Conservation (phyloP, 2,888 invertebrate species). For the Megaustenia siamemsis region DNA sequence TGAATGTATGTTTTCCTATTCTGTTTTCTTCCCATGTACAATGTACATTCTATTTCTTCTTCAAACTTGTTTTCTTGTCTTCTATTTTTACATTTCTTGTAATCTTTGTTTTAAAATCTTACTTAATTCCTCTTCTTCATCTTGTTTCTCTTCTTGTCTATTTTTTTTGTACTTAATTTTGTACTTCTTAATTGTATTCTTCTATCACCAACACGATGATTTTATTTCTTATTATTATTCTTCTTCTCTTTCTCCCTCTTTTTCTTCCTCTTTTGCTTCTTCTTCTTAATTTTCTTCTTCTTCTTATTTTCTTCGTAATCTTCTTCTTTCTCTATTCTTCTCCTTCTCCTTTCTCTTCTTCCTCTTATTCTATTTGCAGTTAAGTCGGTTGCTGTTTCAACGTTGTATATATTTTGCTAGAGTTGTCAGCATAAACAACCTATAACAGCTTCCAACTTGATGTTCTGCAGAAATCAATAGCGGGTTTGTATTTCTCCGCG, state of each 20-base stretch:
- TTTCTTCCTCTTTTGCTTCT: background rate
- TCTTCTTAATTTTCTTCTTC: background rate
- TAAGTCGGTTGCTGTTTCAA: too few species aligned
- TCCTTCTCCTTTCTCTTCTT: background rate
- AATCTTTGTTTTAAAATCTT: too few species aligned
- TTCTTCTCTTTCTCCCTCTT: background rate
- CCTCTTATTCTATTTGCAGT: too few species aligned
- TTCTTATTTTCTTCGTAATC: background rate
- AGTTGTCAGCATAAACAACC: too few species aligned
- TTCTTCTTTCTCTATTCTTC: background rate
- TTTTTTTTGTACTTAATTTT: background rate
- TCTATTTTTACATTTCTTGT: constrained; percentile 28
- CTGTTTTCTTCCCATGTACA: background rate
- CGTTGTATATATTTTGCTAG: too few species aligned
- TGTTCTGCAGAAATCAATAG: too few species aligned
- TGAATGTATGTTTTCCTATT: background rate
- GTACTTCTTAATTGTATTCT: background rate
- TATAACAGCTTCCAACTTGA: too few species aligned
- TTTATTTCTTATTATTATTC: background rate
- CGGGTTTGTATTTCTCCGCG: too few species aligned
- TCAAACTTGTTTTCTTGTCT: background rate
- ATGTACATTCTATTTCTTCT: too few species aligned
- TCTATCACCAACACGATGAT: background rate
- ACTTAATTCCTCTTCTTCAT: too few species aligned
- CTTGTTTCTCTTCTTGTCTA: too few species aligned